Evolutionary conservation across 2,888 invertebrate species (phyloP).

Genomic region (Ormyrus rosae): DNA sequence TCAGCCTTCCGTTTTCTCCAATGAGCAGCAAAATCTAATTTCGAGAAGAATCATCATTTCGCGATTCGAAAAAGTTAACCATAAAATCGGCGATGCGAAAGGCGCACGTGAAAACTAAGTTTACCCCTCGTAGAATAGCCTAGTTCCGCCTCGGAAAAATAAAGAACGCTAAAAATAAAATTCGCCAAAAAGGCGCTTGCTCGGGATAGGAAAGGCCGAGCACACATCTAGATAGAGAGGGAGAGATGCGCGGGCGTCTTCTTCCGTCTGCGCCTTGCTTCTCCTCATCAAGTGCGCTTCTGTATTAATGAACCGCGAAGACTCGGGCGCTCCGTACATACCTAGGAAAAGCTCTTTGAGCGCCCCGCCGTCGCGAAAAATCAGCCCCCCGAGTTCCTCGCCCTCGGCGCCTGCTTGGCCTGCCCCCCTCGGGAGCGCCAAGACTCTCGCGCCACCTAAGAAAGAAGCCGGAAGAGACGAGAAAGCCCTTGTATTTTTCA

Average conservation of each 20-base stretch:
- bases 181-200: not conserved
- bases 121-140: too few relatives aligned
- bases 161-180: conserved; percentile 5
- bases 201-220: not conserved
- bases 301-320: conserved; percentile 69
- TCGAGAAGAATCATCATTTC: too few relatives aligned
- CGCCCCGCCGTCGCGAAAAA: conserved; percentile 31
- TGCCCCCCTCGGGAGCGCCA: conserved; percentile 16
- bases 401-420: conserved; percentile 19
- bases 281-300: conserved; percentile 67
- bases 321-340: not conserved
- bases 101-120: too few relatives aligned
- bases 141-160: too few relatives aligned
- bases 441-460: not conserved
- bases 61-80: too few relatives aligned
- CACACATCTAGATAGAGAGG: not conserved
- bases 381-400: conserved; percentile 7
- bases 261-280: conserved; percentile 9
- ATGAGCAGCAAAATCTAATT: too few relatives aligned
- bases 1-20: too few relatives aligned
- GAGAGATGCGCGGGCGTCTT: not conserved
- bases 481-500: too few relatives aligned
- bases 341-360: conserved; percentile 49
- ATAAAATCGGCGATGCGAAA: too few relatives aligned
- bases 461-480: too few relatives aligned